Base-by-base conservation (phyloP, 2,113 vertebrate species). In the Puma concolor region DNA sequence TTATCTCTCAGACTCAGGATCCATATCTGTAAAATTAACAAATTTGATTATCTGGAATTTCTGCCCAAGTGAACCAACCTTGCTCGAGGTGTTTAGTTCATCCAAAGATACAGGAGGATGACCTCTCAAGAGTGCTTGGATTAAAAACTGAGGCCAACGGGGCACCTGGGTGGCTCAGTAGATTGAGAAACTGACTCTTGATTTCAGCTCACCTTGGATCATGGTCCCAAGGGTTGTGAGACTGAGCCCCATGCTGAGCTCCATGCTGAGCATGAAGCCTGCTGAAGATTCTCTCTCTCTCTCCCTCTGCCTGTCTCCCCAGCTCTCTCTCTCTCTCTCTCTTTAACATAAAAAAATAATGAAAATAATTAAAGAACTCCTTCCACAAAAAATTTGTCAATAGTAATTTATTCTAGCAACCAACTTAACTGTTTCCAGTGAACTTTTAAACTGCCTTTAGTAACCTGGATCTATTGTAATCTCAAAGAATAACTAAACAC, bases 401-500 rank as follows among this genome's bases (percentile, higher is more conserved):
- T 33, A 90, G 14, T 21, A 72, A 87, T 83, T 77, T 86, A 92
- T 92, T 90, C 21, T 79, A 83, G 19, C 19, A 69, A 66, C 89
- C 2, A 2, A 72, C 0, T 90, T 63, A 88, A 54, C 5, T 48
- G 38, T 88, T 94, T 91, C 19, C 5, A 48, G 67, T 82, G 69
- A 88, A 66, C 10, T 93, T 71, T 33, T 12, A 48, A 13, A 36
- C 41, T 97, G 0, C 2, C 63, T 97, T 97, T 66, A 93, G 6
- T 97, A 63, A 98, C 98, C 71, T 33, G 52, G 63, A 97, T 12
- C 33, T 97, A 81, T 5, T 94, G 2, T 82, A 96, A 95, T 91
- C 23, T 23, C 23, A 72, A 90, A 89, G 16, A 77, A 60, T 13
- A 48, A 63, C 14, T 95, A 91, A 95, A 52, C 67, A 29, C 17